These are phyloP conservation scores for Aphelenchoides avenae DNA, from an alignment of 1,140 invertebrate genomes.

Conservation along the genomic window DNA sequence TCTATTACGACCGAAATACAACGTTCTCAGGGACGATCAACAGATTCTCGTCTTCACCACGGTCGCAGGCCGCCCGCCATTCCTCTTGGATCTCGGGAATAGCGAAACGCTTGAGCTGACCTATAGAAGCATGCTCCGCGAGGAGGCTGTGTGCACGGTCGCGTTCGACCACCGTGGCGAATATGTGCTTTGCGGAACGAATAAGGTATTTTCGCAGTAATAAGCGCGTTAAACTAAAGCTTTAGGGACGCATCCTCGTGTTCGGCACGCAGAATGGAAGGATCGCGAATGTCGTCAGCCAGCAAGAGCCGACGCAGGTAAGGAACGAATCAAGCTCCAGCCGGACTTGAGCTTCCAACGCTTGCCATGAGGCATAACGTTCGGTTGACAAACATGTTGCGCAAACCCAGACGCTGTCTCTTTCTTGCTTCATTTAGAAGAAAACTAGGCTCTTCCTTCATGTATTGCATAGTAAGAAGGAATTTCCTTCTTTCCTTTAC, in stretches of 20 bases:
- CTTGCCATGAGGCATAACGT: too few species aligned
- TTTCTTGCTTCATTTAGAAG: too few species aligned
- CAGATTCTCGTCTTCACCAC: slow-evolving; percentile 33
- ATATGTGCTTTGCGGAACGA: slow-evolving; percentile 30
- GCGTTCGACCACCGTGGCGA: slow-evolving; percentile 38
- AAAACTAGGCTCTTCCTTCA: too few species aligned
- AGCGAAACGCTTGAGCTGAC: slow-evolving; percentile 4
- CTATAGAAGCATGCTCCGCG: too few species aligned
- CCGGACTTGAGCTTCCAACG: slow-evolving; percentile 23
- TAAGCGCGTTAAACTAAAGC: background rate
- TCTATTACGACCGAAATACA: too few species aligned
- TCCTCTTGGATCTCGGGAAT: slow-evolving; percentile 13
- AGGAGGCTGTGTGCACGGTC: slow-evolving; percentile 35
- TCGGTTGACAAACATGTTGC: too few species aligned
- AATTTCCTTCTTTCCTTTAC: too few species aligned
- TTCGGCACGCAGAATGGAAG: too few species aligned
- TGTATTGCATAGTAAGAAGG: too few species aligned
- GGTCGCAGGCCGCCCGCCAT: slow-evolving; percentile 11
- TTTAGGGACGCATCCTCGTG: slow-evolving; percentile 34
- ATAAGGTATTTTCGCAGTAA: slow-evolving; percentile 18
- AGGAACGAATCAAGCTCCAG: slow-evolving; percentile 27
- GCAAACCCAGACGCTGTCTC: too few species aligned
- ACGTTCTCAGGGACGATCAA: slow-evolving; percentile 36
- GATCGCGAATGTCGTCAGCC: too few species aligned
- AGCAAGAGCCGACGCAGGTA: too few species aligned